These are phyloP conservation scores for Phyto melanocephala DNA, from an alignment of 2,888 invertebrate species.

Conservation along the genomic window DNA sequence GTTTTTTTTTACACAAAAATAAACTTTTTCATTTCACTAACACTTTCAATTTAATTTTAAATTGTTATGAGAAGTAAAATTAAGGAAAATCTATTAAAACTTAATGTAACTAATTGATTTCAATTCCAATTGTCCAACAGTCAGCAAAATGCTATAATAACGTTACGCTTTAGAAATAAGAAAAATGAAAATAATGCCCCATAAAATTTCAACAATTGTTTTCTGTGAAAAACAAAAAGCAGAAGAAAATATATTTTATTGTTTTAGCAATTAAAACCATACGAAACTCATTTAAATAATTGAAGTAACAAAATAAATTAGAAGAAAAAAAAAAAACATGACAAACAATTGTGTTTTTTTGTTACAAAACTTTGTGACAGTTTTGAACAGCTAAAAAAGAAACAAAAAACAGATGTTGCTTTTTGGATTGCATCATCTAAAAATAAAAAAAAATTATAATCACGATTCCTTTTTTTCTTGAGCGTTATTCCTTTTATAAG, in stretches of 20 bases:
- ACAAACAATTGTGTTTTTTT: not conserved
- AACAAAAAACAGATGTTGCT: not conserved
- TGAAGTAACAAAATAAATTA: not conserved
- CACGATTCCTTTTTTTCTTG: slow-evolving; percentile 15
- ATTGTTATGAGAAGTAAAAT: too few species aligned
- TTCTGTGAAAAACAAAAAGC: not conserved
- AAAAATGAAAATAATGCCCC: too few species aligned
- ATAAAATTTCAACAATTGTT: not conserved
- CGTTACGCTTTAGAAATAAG: too few species aligned
- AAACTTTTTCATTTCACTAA: too few species aligned
- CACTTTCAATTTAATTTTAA: too few species aligned
- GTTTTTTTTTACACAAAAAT: too few species aligned
- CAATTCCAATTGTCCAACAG: too few species aligned
- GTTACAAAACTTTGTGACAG: not conserved
- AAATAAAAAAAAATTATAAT: slow-evolving; percentile 7
- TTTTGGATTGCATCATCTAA: not conserved
- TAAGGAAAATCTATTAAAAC: too few species aligned
- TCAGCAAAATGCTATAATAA: too few species aligned
- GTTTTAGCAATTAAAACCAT: not conserved
- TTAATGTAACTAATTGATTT: too few species aligned
- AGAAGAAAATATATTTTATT: slow-evolving; percentile 10
- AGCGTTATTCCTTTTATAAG: not conserved
- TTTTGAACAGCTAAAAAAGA: not conserved
- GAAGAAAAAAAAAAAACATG: not conserved
- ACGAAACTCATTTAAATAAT: slow-evolving; percentile 23